phyloP scores from a whole-genome alignment of 1,140 invertebrate species.

The Rhagoletis zephyria region DNA sequence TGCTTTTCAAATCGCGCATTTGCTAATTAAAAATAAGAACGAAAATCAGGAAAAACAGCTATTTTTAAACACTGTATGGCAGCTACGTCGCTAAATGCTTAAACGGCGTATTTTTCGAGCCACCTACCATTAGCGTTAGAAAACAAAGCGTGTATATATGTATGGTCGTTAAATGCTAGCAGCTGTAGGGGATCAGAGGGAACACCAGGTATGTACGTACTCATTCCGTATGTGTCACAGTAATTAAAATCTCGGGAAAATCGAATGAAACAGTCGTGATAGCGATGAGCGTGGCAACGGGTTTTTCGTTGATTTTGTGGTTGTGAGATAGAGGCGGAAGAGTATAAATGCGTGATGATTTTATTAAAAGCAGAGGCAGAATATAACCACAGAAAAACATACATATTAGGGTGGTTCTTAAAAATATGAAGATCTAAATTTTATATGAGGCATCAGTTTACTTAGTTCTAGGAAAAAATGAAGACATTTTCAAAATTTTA shows the following conservation, averaged over 20 bases:
- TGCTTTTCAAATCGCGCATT: too few relatives aligned
- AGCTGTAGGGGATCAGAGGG: not conserved
- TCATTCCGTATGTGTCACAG: not conserved
- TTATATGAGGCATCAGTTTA: too few relatives aligned
- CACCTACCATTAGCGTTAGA: not conserved
- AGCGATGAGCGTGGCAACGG: not conserved
- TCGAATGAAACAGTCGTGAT: not conserved
- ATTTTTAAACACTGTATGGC: too few relatives aligned
- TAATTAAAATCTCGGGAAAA: slow-evolving; percentile 10
- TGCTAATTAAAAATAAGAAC: too few relatives aligned
- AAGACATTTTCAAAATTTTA: too few relatives aligned
- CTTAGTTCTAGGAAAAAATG: too few relatives aligned
- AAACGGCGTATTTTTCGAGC: not conserved
- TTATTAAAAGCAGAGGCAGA: slow-evolving; percentile 10
- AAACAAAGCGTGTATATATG: not conserved
- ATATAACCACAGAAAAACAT: too few relatives aligned
- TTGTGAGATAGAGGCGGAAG: not conserved
- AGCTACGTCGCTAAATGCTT: not conserved
- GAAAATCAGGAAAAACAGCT: too few relatives aligned
- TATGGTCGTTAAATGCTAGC: not conserved
- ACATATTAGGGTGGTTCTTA: too few relatives aligned
- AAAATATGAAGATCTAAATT: too few relatives aligned
- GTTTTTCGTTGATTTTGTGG: slow-evolving; percentile 24
- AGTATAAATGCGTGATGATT: slow-evolving; percentile 19
- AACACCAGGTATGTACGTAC: too few relatives aligned